These are phyloP conservation scores for Sebastes trivittatus DNA, from an alignment of 2,797 vertebrate species.

Conservation along the genomic window DNA sequence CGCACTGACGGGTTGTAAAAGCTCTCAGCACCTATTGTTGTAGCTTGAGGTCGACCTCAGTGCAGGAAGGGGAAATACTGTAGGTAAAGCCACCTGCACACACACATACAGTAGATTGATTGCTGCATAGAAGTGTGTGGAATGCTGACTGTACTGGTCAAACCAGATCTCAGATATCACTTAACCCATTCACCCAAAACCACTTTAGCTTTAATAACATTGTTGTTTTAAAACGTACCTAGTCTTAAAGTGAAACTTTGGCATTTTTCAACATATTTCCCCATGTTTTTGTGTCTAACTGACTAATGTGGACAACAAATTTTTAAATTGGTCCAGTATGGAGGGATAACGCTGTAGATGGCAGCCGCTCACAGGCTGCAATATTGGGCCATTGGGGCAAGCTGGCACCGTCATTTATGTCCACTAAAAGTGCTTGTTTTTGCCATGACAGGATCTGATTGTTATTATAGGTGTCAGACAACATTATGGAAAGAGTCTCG, in stretches of 20 bases:
- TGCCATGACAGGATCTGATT: no score
- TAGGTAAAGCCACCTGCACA: slow-evolving; percentile 25
- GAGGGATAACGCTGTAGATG: no score
- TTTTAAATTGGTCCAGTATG: no score
- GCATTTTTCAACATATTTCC: no score
- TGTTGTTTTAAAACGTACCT: neutral
- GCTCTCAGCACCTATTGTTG: slow-evolving; percentile 31
- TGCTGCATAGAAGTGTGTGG: slow-evolving; percentile 3
- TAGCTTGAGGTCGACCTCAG: slow-evolving; percentile 49
- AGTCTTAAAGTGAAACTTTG: neutral
- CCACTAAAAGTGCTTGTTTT: no score
- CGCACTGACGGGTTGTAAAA: slow-evolving; percentile 44
- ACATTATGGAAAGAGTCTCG: no score
- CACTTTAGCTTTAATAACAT: neutral
- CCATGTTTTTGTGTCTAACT: no score
- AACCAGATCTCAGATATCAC: slow-evolving; percentile 39
- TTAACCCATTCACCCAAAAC: neutral
- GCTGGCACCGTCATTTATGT: no score
- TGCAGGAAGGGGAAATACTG: slow-evolving; percentile 24
- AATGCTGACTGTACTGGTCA: slow-evolving; percentile 49
- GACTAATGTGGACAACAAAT: no score
- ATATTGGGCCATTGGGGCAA: no score
- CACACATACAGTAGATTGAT: slow-evolving; percentile 34
- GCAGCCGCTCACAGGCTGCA: no score
- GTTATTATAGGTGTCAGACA: no score